Conservation (phyloP, 2,888 invertebrate species). For the Lithophane socia region DNA sequence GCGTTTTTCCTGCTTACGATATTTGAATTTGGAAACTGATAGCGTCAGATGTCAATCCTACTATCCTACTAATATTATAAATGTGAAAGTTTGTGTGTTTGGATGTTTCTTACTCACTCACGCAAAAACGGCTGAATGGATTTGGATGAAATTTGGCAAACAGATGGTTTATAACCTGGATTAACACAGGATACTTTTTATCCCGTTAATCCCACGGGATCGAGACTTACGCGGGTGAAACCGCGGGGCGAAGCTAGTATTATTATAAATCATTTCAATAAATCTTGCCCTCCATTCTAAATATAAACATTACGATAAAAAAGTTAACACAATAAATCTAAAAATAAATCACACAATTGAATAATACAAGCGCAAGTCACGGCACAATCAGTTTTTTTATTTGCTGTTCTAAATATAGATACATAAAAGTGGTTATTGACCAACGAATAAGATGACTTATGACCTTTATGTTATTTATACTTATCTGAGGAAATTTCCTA, state of each 20-base stretch:
- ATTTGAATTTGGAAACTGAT: not conserved
- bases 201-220: no score
- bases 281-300: slow-evolving; percentile 17
- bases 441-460: slow-evolving; percentile 27
- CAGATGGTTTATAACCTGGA: no score
- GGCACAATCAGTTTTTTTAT: slow-evolving; percentile 33
- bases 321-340: slow-evolving; percentile 20
- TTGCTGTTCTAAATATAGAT: slow-evolving; percentile 27
- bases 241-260: no score
- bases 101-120: no score
- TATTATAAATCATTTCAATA: not conserved
- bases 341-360: slow-evolving; percentile 37
- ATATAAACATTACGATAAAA: slow-evolving; percentile 30
- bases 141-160: no score
- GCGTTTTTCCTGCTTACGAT: not conserved
- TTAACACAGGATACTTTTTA: no score
- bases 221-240: no score
- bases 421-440: slow-evolving; percentile 30
- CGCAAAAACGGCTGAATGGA: no score
- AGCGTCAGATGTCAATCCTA: not conserved
- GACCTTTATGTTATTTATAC: slow-evolving; percentile 50
- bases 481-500: slow-evolving; percentile 45
- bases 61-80: no score
- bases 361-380: slow-evolving; percentile 43
- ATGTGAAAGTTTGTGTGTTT: no score